These are phyloP conservation scores for Aplochiton taeniatus DNA, from an alignment of 2,797 vertebrate genomes.

Conservation along the genomic window DNA sequence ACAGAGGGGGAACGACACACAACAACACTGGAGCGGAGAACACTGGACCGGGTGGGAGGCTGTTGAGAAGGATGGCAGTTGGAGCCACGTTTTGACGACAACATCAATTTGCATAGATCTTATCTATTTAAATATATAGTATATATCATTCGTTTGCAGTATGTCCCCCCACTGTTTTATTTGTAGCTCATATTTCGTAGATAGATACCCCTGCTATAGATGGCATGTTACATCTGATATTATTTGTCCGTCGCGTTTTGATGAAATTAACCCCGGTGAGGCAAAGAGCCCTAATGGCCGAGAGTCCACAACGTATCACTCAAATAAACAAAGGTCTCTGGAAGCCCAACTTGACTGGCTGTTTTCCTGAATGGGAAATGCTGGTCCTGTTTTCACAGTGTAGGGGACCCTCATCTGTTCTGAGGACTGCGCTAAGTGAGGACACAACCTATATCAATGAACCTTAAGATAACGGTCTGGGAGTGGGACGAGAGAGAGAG, in stretches of 20 bases:
- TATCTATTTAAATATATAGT: no score
- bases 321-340: constrained; percentile 11
- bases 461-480: constrained; percentile 44
- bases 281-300: neutral
- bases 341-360: constrained; percentile 13
- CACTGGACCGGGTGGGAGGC: constrained; percentile 24
- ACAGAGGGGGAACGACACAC: constrained; percentile 39
- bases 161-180: no score
- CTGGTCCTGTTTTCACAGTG: constrained; percentile 36
- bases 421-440: constrained; percentile 40
- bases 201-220: no score
- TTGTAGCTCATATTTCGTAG: neutral
- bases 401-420: constrained; percentile 21
- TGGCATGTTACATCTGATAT: neutral
- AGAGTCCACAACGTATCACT: constrained; percentile 27
- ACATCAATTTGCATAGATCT: neutral
- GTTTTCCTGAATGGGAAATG: constrained; percentile 40
- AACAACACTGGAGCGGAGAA: constrained; percentile 50
- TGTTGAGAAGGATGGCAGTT: constrained; percentile 15
- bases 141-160: no score
- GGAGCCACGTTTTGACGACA: neutral
- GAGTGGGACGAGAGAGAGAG: constrained; percentile 3
- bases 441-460: constrained; percentile 49
- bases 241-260: neutral
- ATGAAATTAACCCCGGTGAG: neutral